A percentile compares a stretch with the other conserved stretches of the same genome.
These are phyloP conservation scores for Oscheius sp. DNA, from an alignment of 1,140 invertebrate genomes.

Conservation along the genomic window DNA sequence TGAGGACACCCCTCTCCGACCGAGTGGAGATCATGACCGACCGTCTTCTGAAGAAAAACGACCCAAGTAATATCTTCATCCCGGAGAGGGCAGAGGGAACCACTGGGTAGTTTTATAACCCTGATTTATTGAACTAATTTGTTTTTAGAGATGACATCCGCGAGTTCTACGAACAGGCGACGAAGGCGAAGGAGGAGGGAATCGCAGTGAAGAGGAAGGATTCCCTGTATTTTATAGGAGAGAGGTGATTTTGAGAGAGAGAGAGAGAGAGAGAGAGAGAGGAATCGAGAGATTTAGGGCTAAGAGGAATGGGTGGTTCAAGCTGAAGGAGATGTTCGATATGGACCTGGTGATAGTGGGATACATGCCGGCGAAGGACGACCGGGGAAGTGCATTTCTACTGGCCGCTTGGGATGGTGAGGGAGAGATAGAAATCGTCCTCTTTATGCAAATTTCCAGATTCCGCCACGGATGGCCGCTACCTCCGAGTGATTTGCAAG, in stretches of 20 bases:
- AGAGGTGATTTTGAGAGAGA: too few relatives aligned
- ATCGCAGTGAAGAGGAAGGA: not conserved
- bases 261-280: too few relatives aligned
- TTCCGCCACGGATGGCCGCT: not conserved
- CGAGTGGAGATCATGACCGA: not conserved
- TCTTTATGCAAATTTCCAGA: not conserved
- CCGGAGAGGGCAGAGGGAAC: not conserved
- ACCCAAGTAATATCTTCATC: not conserved
- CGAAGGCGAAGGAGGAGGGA: not conserved
- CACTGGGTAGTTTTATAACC: not conserved
- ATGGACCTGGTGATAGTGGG: not conserved
- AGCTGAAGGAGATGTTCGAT: constrained; percentile 1
- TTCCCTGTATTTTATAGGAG: not conserved
- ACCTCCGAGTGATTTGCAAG: not conserved
- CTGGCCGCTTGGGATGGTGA: not conserved
- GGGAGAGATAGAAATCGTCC: too few relatives aligned
- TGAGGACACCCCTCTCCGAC: not conserved
- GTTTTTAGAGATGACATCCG: not conserved
- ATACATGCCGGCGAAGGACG: not conserved
- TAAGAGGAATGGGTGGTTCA: constrained; percentile 2
- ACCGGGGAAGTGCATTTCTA: not conserved
- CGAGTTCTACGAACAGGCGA: not conserved
- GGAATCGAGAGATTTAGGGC: not conserved
- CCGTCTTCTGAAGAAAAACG: not conserved
- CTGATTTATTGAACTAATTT: not conserved